These are phyloP conservation scores for Asteroscopus sphinx DNA, from an alignment of 2,888 invertebrate genomes.

Conservation along the genomic window DNA sequence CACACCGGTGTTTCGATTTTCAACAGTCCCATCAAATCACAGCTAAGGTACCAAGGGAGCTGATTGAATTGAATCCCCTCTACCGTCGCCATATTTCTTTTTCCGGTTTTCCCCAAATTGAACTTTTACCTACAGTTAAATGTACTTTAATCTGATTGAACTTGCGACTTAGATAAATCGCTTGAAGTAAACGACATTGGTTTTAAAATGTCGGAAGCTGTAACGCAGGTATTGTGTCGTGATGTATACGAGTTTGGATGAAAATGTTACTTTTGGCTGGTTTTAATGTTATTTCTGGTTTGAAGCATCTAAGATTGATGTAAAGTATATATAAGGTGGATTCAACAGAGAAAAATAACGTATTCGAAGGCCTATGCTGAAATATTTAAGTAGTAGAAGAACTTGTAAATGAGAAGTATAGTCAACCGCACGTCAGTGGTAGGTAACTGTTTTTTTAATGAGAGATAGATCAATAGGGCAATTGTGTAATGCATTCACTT, in stretches of 20 bases:
- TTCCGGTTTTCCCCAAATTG: conserved; percentile 83
- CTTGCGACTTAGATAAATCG: conserved; percentile 84
- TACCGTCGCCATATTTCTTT: conserved; percentile 87
- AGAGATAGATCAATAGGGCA: too few relatives aligned
- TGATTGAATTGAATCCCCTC: conserved; percentile 87
- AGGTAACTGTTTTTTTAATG: too few relatives aligned
- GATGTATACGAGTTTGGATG: conserved; percentile 20
- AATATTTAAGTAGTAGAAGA: too few relatives aligned
- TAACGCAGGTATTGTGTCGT: conserved; percentile 33
- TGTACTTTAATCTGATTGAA: conserved; percentile 89
- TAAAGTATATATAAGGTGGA: not conserved
- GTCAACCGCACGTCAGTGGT: too few relatives aligned
- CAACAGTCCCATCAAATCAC: conserved; percentile 89
- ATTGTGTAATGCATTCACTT: too few relatives aligned
- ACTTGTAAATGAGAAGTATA: too few relatives aligned
- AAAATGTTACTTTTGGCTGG: conserved; percentile 12
- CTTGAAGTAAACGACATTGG: conserved; percentile 48
- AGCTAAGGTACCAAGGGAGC: conserved; percentile 81
- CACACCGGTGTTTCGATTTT: conserved; percentile 79
- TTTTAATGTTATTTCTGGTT: conserved; percentile 15
- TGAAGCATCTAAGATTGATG: conserved; percentile 4
- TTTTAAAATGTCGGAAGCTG: conserved; percentile 42
- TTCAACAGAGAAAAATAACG: not conserved
- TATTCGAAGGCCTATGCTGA: too few relatives aligned
- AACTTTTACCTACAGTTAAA: conserved; percentile 87